Evolutionary conservation across 2,888 invertebrate species (phyloP).

Genomic region (Eupelmus urozonus): DNA sequence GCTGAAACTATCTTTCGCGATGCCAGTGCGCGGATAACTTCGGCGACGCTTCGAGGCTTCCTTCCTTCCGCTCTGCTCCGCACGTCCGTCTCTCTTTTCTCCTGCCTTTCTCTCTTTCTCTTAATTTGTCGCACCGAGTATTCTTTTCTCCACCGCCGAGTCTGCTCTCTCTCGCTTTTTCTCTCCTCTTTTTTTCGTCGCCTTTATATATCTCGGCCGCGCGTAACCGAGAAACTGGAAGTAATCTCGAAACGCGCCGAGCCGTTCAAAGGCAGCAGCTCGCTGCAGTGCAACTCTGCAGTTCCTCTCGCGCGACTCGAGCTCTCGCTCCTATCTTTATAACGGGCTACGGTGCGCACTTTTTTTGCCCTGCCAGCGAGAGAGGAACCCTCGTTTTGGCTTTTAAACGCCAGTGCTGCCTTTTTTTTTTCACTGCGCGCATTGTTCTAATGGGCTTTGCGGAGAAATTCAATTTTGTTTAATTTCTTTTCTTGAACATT

Average conservation of each 20-base stretch:
- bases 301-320: background rate
- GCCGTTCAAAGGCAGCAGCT: conserved; percentile 40
- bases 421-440: background rate
- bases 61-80: conserved; percentile 39
- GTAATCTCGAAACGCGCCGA: conserved; percentile 54
- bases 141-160: background rate
- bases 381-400: too few relatives aligned
- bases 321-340: background rate
- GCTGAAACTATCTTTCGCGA: conserved; percentile 41
- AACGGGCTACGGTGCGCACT: background rate
- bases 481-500: too few relatives aligned
- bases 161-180: background rate
- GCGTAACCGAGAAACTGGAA: conserved; percentile 48
- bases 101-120: conserved; percentile 20
- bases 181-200: background rate
- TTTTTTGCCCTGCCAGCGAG: background rate
- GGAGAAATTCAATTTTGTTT: too few relatives aligned
- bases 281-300: background rate
- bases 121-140: conserved; percentile 39
- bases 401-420: too few relatives aligned
- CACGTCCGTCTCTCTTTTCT: background rate
- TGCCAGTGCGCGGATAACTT: conserved; percentile 3
- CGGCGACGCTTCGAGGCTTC: conserved; percentile 35
- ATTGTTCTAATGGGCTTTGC: background rate
- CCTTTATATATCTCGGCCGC: conserved; percentile 7